phyloP scores from a whole-genome alignment of 2,113 vertebrate genomes.

The Oxyura jamaicensis region DNA sequence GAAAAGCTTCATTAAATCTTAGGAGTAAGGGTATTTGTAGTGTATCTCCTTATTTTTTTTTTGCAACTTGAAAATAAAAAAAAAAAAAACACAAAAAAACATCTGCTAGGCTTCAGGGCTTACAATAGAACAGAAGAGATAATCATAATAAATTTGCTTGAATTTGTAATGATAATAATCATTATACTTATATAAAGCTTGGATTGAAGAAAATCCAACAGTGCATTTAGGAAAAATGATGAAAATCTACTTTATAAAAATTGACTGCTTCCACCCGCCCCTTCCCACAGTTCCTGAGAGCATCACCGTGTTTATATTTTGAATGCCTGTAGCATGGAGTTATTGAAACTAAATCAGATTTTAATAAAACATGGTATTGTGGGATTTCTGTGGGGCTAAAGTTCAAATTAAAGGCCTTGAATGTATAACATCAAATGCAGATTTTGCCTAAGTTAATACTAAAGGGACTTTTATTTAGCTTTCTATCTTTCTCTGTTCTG shows the following conservation, averaged over 20 bases:
- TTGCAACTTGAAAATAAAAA: neutral
- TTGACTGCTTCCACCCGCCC: neutral
- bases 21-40: neutral
- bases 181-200: neutral
- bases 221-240: neutral
- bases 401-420: neutral
- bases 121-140: neutral
- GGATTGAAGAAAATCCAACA: neutral
- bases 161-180: neutral
- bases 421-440: neutral
- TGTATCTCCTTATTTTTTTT: neutral
- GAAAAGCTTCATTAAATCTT: neutral
- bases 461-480: neutral
- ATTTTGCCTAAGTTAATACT: neutral
- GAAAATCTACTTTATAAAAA: neutral
- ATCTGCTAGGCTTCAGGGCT: neutral
- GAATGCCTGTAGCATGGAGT: neutral
- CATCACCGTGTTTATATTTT: neutral
- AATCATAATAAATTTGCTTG: neutral
- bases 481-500: neutral
- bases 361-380: conserved; percentile 24
- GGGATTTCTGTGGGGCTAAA: conserved; percentile 6
- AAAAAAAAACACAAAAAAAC: no score
- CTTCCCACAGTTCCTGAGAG: neutral
- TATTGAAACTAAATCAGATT: neutral